Evolutionary conservation across 2,113 vertebrate genomes (phyloP), one percentile per base, ranked within the genome.

Genomic region (Microtus ochrogaster): DNA sequence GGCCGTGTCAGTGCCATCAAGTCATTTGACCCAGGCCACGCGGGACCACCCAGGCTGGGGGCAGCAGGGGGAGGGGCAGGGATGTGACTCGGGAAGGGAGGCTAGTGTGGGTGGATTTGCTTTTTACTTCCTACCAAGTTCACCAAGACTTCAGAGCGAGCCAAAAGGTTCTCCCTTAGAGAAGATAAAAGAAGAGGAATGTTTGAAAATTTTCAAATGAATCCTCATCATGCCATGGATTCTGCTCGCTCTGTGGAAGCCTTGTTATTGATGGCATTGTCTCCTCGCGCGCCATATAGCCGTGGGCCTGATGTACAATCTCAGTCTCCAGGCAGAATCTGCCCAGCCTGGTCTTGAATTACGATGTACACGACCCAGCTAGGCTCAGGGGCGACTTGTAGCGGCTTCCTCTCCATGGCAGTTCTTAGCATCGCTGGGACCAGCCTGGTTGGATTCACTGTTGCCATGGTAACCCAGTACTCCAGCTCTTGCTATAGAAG

Each of bases 401-500:
- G 95, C 14, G 0, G 95, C 94, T 94, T 87, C 85, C 95, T 94
- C 21, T 1, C 95, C 95, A 49, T 36, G 91, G 97, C 97, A 96
- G 96, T 94, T 97, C 94, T 58, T 82, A 90, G 96, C 70, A 16
- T 97, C 1, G 39, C 95, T 92, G 94, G 97, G 97, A 97, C 96
- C 65, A 3, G 98, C 82, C 97, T 97, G 97, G 94, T 97, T 97
- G 96, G 97, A 96, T 97, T 86, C 3, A 24, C 95, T 39, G 98
- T 97, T 97, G 92, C 97, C 96, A 97, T 97, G 97, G 95, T 91
- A 97, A 98, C 98, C 82, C 96, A 97, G 91, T 58, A 96, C 97
- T 96, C 72, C 0, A 81, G 90, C 95, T 93, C 91, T 92, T 10
- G 85, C 97, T 92, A 66, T 66, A 91, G 95, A 97, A 95, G 96